These are phyloP conservation scores for Drosophila mimetica DNA, from an alignment of 2,888 invertebrate genomes.

Conservation along the genomic window DNA sequence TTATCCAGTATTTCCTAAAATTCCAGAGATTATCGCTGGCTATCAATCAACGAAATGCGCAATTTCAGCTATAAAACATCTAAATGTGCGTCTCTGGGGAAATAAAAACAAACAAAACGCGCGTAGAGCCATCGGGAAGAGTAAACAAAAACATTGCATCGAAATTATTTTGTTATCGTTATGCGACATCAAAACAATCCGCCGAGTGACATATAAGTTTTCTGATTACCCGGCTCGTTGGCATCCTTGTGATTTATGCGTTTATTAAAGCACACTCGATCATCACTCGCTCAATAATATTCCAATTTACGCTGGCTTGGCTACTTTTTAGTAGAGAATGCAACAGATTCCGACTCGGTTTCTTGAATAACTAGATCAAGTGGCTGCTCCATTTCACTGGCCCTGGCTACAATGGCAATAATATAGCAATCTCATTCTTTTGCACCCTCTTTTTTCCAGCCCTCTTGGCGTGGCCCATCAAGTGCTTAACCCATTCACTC, in stretches of 20 bases:
- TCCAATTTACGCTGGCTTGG: not conserved
- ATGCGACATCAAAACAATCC: conserved; percentile 49
- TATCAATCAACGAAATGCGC: not conserved
- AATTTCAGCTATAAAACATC: conserved; percentile 1
- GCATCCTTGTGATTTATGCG: conserved; percentile 26
- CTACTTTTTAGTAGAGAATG: not conserved
- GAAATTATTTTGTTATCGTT: conserved; percentile 68
- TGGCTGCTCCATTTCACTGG: conserved; percentile 47
- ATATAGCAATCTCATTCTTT: conserved; percentile 22
- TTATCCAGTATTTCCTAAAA: no score
- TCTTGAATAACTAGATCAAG: conserved; percentile 51
- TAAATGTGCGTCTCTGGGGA: not conserved
- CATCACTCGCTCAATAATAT: conserved; percentile 6
- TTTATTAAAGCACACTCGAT: conserved; percentile 25
- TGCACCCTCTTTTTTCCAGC: conserved; percentile 8
- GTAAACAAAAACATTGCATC: conserved; percentile 58
- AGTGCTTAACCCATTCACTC: conserved; percentile 37
- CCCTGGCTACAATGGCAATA: conserved; percentile 35
- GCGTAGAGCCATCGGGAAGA: conserved; percentile 47
- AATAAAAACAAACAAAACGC: conserved; percentile 28
- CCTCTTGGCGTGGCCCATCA: conserved; percentile 26
- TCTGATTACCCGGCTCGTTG: conserved; percentile 23
- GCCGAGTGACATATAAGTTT: conserved; percentile 22
- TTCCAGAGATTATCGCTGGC: no score
- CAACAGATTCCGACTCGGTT: conserved; percentile 32